Evolutionary conservation across 2,888 invertebrate genomes (phyloP).

Genomic region (Philaethria dido): DNA sequence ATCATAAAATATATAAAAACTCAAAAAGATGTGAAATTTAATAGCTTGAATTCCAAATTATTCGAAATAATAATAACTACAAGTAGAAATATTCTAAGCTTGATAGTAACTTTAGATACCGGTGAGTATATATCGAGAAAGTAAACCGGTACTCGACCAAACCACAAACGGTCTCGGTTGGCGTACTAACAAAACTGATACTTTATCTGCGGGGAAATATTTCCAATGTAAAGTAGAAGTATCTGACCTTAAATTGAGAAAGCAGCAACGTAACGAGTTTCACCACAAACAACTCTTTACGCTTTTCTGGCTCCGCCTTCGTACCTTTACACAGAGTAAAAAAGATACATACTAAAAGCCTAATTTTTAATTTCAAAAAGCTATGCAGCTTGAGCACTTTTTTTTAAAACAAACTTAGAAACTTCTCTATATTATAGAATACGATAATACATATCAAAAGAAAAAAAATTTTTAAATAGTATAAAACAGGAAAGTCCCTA

Average conservation of each 20-base stretch:
- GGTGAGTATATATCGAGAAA: constrained; percentile 33
- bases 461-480: too few species aligned
- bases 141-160: constrained; percentile 30
- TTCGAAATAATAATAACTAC: neutral
- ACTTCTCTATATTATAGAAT: too few species aligned
- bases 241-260: constrained; percentile 14
- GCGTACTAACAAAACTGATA: constrained; percentile 30
- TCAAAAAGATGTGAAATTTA: neutral
- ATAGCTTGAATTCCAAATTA: neutral
- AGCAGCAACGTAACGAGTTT: constrained; percentile 10
- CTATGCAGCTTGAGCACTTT: too few species aligned
- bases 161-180: constrained; percentile 26
- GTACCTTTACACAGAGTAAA: neutral
- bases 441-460: too few species aligned
- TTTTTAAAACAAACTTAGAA: too few species aligned
- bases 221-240: constrained; percentile 20
- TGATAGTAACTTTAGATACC: constrained; percentile 15
- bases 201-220: constrained; percentile 25
- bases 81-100: neutral
- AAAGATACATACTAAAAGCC: neutral
- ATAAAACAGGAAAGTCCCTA: too few species aligned
- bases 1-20: neutral
- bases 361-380: too few species aligned
- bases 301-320: neutral
- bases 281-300: constrained; percentile 4